Base-by-base conservation (phyloP, 2,888 invertebrate genomes). In the Kuschelorhynchus macadamiae region DNA sequence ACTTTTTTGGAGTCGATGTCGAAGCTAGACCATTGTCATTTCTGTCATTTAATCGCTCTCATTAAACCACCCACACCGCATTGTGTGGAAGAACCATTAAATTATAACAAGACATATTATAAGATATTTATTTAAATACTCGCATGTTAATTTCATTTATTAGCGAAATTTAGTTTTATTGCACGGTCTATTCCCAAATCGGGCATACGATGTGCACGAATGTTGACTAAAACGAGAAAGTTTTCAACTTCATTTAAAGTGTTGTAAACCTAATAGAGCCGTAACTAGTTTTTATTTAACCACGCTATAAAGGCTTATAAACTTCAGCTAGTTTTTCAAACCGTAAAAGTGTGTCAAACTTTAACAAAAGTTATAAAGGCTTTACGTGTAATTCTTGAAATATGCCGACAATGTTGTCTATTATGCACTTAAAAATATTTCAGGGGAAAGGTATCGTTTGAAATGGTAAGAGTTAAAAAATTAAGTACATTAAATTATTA, bases 251-350 rank as follows among this genome's bases (percentile, higher is more conserved):
- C 39, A 39, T 39, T 39, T 39, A 9, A 39, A 39, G 12, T 39
- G 39, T 39, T 39, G 39, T 12, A n/a, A 39, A 39, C 39, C 39
- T 39, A 39, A 39, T 39, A 39, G 39, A 39, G 39, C 12, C 12
- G 39, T 39, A 39, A 39, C 39, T 5, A 39, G 8, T 39, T 39
- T 12, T 39, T 39, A 39, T 39, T 39, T 39, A 39, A 9, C 39
- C 39, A n/a, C 39, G 12, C 39, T 9, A 39, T 39, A 39, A 39
- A 39, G 39, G 39, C n/a, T 12, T 39, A n/a, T 9, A 39, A 39
- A 5, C 4, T 12, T 39, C n/a, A 39, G 8, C 39, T 39, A 5
- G 11, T 39, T 39, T 39, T 39, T 39, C 11, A 5, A 4, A n/a
- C n/a, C 39, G 5, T 39, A 4, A 39, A 39, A 39, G 8, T 39